Evolutionary conservation across 1,140 invertebrate genomes (phyloP), one percentile per base, ranked within the genome.

Genomic region (Sitodiplosis mosellana): DNA sequence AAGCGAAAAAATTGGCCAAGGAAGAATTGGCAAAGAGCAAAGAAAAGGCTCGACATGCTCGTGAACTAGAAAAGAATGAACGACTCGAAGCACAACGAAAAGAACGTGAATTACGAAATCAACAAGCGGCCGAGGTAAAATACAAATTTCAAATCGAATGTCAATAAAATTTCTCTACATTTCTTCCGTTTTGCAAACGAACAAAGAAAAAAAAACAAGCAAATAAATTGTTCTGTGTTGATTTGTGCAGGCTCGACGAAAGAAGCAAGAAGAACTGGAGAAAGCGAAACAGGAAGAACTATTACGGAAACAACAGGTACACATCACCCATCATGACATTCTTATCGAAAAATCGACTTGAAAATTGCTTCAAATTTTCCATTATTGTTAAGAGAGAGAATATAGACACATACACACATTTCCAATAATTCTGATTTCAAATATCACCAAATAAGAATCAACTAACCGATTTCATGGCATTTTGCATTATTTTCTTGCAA

Each of bases 261-360:
- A 82, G 65, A 78, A 82, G 45, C 83, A 87, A 60, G 83, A 87
- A 69, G 85, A 88, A 63, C 62, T 84, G 50, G 83, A 88, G 65
- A 83, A 81, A 59, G 78, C 83, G 59, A 81, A 80, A 65, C 75
- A 83, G 55, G 84, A 87, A 66, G 85, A 88, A 47, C 80, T 87
- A 57, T 75, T 81, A 55, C 77, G 83, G 54, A 83, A 83, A 65
- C 80, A 84, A 70, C 83, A 87, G 81, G 83, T 85, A 45, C 48
- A 56, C 22, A 37, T n/a, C n/a, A 46, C 45, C 18, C 3, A 20
- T 14, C 41, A 27, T 27, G 27, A 27, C 27, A 27, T 27, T 27
- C 27, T 27, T 27, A 27, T 3, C 10, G 27, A 27, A 27, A 34
- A 38, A 38, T 17, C 12, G 17, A 12, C 14, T 34, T 38, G 17